phyloP scores from a whole-genome alignment of 2,113 vertebrate species.

The Crotalus tigris region DNA sequence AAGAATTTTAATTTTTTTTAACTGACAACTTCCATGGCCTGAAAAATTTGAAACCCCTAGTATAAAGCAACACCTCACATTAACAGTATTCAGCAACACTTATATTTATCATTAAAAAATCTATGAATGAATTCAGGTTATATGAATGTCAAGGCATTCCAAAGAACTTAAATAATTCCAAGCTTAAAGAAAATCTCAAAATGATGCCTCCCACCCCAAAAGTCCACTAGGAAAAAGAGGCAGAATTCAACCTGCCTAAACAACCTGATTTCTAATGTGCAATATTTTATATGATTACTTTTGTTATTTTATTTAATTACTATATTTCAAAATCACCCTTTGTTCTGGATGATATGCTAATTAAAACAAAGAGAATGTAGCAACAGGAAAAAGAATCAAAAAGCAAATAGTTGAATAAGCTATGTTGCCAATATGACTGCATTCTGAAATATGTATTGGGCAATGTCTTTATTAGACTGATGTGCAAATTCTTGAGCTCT shows the following conservation, averaged over 20 bases:
- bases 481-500: neutral
- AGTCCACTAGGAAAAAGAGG: neutral
- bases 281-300: neutral
- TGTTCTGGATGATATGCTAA: neutral
- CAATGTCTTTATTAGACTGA: neutral
- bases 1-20: neutral
- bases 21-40: neutral
- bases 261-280: neutral
- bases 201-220: constrained; percentile 18
- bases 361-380: neutral
- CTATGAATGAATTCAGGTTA: neutral
- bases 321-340: neutral
- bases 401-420: neutral
- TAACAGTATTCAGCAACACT: neutral
- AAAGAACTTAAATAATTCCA: neutral
- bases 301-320: neutral
- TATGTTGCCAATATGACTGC: neutral
- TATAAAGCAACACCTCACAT: neutral
- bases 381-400: neutral
- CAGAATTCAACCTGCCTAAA: neutral
- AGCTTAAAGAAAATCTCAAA: neutral
- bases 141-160: neutral
- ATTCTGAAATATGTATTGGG: neutral
- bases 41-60: neutral
- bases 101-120: neutral